Conservation (phyloP, 2,113 vertebrate genomes). For the Deroptyus accipitrinus region DNA sequence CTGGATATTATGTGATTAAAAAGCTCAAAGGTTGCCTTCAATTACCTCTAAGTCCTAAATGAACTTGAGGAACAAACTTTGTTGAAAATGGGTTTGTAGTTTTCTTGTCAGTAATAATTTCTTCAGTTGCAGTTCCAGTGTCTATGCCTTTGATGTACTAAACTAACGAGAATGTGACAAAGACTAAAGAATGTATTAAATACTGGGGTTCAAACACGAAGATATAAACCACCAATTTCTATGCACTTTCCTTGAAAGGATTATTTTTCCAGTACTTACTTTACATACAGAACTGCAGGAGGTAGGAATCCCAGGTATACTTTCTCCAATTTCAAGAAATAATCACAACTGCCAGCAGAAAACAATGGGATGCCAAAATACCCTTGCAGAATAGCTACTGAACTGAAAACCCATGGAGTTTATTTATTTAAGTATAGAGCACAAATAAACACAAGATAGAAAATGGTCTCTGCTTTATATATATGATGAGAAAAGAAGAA, state of each 20-base stretch:
- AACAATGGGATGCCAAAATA: neutral
- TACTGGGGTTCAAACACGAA: neutral
- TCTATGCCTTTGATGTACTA: neutral
- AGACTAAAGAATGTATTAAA: neutral
- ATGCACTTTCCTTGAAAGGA: neutral
- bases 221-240: neutral
- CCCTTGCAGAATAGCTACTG: neutral
- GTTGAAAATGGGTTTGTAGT: neutral
- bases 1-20: neutral
- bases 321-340: neutral
- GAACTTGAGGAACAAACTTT: neutral
- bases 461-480: neutral
- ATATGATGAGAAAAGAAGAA: neutral
- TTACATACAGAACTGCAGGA: neutral
- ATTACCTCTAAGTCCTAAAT: neutral
- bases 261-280: constrained; percentile 6
- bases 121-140: neutral
- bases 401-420: neutral
- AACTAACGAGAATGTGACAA: neutral
- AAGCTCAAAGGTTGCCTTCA: neutral
- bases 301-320: neutral
- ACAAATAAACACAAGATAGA: neutral
- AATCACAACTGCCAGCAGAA: neutral
- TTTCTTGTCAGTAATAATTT: neutral
- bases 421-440: neutral